These are phyloP conservation scores for Apodemus agrarius DNA, from an alignment of 2,797 vertebrate genomes.

Conservation along the genomic window DNA sequence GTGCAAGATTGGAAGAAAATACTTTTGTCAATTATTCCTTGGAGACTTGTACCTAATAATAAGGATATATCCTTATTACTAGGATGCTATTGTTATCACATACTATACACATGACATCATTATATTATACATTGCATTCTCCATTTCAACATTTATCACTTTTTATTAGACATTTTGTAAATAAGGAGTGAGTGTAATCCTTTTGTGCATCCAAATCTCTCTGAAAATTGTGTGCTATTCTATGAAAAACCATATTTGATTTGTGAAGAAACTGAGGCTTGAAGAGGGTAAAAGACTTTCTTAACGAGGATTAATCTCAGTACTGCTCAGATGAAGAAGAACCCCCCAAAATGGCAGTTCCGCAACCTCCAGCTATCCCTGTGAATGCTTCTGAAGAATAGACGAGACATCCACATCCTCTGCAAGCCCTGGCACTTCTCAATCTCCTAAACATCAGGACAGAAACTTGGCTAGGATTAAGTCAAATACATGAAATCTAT, in stretches of 20 bases:
- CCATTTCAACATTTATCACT: neutral
- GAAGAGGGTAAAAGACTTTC: neutral
- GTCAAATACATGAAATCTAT: neutral
- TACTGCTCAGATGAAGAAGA: neutral
- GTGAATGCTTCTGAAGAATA: neutral
- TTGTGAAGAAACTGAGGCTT: neutral
- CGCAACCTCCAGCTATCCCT: neutral
- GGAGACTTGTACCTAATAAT: neutral
- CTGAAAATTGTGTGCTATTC: neutral
- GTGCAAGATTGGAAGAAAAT: neutral
- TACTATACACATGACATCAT: neutral
- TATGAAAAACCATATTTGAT: neutral
- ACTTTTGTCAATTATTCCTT: neutral
- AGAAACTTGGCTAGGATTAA: fast-evolving
- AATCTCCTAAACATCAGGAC: no score
- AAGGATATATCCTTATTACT: neutral
- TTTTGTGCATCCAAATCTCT: neutral
- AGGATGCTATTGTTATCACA: neutral
- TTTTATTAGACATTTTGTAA: neutral
- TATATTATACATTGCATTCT: neutral
- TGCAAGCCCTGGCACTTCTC: fast-evolving
- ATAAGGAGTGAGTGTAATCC: neutral
- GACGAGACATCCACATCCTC: neutral
- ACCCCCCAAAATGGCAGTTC: neutral
- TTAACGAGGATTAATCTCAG: no score